Evolutionary conservation across 2,113 vertebrate genomes (phyloP).

Genomic region (Meriones unguiculatus): DNA sequence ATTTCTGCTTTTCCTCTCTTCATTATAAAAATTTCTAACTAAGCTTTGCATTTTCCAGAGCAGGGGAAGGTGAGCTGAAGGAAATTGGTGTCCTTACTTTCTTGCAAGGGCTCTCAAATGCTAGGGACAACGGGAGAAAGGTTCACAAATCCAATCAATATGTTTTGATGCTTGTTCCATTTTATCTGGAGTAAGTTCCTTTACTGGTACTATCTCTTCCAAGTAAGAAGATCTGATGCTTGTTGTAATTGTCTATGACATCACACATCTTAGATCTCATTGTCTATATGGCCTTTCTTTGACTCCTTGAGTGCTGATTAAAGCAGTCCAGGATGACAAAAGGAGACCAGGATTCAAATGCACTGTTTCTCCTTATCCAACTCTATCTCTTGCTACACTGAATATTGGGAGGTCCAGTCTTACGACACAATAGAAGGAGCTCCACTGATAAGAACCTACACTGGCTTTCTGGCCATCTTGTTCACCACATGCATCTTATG

Average conservation of each 20-base stretch:
- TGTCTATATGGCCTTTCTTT: neutral
- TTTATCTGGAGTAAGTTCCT: neutral
- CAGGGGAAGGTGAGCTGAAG: too few species aligned
- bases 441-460: neutral
- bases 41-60: neutral
- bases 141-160: accelerated
- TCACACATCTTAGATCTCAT: neutral
- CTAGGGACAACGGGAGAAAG: neutral
- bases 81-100: neutral
- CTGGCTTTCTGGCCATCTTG: neutral
- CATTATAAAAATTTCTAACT: neutral
- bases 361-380: neutral
- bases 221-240: neutral
- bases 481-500: neutral
- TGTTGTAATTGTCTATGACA: neutral
- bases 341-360: neutral
- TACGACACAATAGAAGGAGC: neutral
- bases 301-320: neutral
- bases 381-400: neutral
- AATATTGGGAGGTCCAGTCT: neutral
- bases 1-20: neutral
- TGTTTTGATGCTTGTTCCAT: too few species aligned
- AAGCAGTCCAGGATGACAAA: neutral
- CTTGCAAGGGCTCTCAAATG: neutral
- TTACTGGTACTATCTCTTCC: neutral